Evolutionary conservation across 2,113 vertebrate genomes (phyloP).

Genomic region (Typhlomys cinereus): DNA sequence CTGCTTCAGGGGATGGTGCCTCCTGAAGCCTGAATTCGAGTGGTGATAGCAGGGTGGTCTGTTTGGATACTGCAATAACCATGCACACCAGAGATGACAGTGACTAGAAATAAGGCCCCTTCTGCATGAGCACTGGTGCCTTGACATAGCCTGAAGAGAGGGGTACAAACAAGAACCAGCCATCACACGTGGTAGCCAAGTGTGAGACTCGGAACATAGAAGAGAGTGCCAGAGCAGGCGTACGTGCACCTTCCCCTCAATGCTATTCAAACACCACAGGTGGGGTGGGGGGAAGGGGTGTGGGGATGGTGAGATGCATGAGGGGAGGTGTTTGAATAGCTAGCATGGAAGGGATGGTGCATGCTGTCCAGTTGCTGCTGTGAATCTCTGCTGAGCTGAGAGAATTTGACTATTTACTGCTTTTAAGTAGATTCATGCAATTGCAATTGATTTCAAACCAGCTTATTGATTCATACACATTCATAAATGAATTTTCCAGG

Average conservation of each 20-base stretch:
- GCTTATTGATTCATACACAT: constrained; percentile 38
- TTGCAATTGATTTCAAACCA: not conserved
- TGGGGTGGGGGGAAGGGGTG: not conserved
- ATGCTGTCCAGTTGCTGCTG: not conserved
- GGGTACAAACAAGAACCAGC: not conserved
- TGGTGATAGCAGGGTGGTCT: not conserved
- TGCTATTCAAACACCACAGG: no score
- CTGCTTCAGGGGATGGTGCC: not conserved
- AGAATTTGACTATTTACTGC: not conserved
- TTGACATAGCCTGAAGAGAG: no score
- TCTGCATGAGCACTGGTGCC: no score
- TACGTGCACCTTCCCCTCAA: no score
- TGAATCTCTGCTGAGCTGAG: not conserved
- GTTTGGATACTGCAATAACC: not conserved
- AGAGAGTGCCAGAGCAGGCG: not conserved
- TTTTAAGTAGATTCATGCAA: constrained; percentile 15
- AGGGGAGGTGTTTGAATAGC: not conserved
- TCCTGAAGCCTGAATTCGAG: not conserved
- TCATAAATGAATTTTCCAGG: constrained; percentile 5
- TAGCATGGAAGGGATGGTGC: not conserved
- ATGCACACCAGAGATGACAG: not conserved
- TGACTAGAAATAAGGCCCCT: not conserved
- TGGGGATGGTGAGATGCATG: not conserved
- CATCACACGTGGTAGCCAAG: not conserved
- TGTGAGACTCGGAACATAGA: not conserved